A percentile compares a stretch with the other conserved stretches of the same genome.
Evolutionary conservation across 2,888 invertebrate species (phyloP).

Genomic region (Caenorhabditis macrosperma): DNA sequence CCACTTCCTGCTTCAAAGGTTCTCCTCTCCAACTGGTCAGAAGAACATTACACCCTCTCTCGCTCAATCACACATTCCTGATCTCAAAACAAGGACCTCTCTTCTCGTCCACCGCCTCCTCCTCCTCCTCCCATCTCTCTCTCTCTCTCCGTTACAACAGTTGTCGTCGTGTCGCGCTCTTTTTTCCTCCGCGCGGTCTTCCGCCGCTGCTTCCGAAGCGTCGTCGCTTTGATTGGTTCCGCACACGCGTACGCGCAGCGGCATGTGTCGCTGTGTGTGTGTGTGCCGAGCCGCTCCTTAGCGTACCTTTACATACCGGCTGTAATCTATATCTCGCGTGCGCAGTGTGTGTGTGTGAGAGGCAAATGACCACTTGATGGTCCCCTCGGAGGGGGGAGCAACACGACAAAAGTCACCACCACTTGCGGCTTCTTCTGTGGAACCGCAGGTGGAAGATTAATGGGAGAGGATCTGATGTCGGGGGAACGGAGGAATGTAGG

Average conservation of each 20-base stretch:
- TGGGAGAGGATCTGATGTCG: neutral
- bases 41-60: no score
- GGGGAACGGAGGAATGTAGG: neutral
- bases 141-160: slow-evolving; percentile 20
- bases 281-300: slow-evolving; percentile 30
- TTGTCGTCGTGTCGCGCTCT: slow-evolving; percentile 19
- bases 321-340: slow-evolving; percentile 47
- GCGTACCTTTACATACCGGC: slow-evolving; percentile 24
- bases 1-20: no score
- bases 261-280: slow-evolving; percentile 21
- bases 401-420: neutral
- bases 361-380: slow-evolving; percentile 43
- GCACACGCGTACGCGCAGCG: no score
- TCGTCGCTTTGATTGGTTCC: slow-evolving; percentile 30
- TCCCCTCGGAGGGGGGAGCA: no score
- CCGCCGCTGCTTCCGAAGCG: neutral
- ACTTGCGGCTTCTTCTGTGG: slow-evolving; percentile 22
- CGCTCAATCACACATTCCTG: no score
- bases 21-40: no score
- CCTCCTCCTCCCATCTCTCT: neutral
- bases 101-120: slow-evolving; percentile 6
- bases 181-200: slow-evolving; percentile 29
- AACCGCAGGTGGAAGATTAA: slow-evolving; percentile 19
- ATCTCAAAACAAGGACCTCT: no score
- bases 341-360: slow-evolving; percentile 10